A percentile compares a stretch with the other conserved stretches of the same genome.
These are phyloP conservation scores for Amiota mariae DNA, from an alignment of 2,888 invertebrate species.

Conservation along the genomic window DNA sequence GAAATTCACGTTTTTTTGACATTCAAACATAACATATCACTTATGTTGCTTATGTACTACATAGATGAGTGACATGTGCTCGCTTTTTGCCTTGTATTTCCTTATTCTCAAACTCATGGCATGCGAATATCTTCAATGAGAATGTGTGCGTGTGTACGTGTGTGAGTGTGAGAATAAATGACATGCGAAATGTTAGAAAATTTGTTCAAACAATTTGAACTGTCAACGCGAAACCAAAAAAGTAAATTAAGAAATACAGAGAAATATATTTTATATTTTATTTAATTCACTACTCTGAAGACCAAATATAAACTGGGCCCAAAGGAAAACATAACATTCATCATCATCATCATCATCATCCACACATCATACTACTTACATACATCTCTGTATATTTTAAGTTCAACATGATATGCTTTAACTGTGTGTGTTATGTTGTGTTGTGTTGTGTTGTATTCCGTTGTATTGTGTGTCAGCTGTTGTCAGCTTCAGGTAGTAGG, in stretches of 20 bases:
- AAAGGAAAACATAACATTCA: too few relatives aligned
- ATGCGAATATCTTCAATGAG: background rate
- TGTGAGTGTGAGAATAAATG: conserved; percentile 50
- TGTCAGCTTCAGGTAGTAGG: too few relatives aligned
- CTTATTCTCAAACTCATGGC: too few relatives aligned
- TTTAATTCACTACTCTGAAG: conserved; percentile 56
- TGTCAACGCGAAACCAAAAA: conserved; percentile 66
- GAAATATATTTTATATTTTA: conserved; percentile 32
- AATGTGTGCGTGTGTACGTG: conserved; percentile 18
- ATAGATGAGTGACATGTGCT: background rate
- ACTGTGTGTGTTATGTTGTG: too few relatives aligned
- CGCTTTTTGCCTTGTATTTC: too few relatives aligned
- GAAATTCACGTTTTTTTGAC: conserved; percentile 54
- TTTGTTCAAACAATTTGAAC: conserved; percentile 67
- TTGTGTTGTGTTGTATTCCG: too few relatives aligned
- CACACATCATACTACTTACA: too few relatives aligned
- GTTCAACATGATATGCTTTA: too few relatives aligned
- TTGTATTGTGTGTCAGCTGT: too few relatives aligned
- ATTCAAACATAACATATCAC: conserved; percentile 67
- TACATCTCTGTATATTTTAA: too few relatives aligned
- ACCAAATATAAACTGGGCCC: too few relatives aligned
- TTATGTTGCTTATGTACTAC: conserved; percentile 50
- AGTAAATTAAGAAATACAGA: conserved; percentile 63
- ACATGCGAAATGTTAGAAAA: conserved; percentile 63
- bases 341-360: too few relatives aligned